These are phyloP conservation scores for Phaedon cochleariae DNA, from an alignment of 2,888 invertebrate species.

Conservation along the genomic window DNA sequence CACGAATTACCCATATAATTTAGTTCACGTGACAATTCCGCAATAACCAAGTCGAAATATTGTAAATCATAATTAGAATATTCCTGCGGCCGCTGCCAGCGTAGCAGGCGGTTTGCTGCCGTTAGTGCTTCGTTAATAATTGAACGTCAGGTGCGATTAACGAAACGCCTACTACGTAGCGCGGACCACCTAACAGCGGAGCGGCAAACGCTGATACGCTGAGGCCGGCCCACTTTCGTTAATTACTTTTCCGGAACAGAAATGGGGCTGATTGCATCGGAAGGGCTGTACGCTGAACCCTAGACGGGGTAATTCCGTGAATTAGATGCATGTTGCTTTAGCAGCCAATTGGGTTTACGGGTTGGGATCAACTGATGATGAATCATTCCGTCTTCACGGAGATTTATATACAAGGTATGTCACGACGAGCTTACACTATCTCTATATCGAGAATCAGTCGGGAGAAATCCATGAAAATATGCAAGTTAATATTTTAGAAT, in stretches of 20 bases:
- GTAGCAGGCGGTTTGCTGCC: constrained; percentile 51
- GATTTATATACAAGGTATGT: too few species aligned
- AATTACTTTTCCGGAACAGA: constrained; percentile 47
- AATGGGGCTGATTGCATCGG: constrained; percentile 14
- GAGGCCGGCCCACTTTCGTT: constrained; percentile 53
- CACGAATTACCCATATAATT: too few species aligned
- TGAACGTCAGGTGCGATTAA: constrained; percentile 60
- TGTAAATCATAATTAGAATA: constrained; percentile 61
- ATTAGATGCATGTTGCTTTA: neutral
- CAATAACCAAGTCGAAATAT: constrained; percentile 52
- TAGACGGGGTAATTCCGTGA: neutral
- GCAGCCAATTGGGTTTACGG: neutral
- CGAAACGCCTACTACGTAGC: constrained; percentile 52
- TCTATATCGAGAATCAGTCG: too few species aligned
- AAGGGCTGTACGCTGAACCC: too few species aligned
- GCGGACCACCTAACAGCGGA: constrained; percentile 31
- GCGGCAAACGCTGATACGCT: constrained; percentile 51
- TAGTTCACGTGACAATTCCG: constrained; percentile 57
- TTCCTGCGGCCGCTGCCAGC: constrained; percentile 54
- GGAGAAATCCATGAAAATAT: too few species aligned
- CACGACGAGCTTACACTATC: too few species aligned
- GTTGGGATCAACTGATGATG: too few species aligned
- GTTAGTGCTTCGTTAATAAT: constrained; percentile 61
- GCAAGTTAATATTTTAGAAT: too few species aligned
- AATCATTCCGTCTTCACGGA: neutral